A percentile compares a stretch with the other conserved stretches of the same genome.
phyloP scores from a whole-genome alignment of 1,140 invertebrate species.

The Leptinotarsa undecemlineata region DNA sequence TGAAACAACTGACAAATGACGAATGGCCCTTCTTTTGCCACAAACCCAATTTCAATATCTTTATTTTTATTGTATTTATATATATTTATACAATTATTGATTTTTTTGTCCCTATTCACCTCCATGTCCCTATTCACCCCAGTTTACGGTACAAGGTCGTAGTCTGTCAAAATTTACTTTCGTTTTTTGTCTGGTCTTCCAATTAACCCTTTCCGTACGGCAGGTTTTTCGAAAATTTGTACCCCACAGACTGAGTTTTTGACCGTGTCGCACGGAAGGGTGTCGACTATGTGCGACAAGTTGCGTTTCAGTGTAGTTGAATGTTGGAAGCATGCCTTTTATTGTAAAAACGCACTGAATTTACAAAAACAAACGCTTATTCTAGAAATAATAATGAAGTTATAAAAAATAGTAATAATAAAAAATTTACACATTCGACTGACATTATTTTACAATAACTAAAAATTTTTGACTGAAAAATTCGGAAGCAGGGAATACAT shows the following conservation, averaged over 20 bases:
- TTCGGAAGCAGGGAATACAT: conserved; percentile 34
- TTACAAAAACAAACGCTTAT: conserved; percentile 4
- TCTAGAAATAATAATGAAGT: conserved; percentile 13
- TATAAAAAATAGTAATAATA: neutral
- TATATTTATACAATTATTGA: too few relatives aligned
- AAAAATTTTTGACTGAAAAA: conserved; percentile 22
- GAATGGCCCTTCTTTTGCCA: too few relatives aligned
- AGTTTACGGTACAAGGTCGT: too few relatives aligned
- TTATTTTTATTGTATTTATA: too few relatives aligned
- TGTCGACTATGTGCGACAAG: conserved; percentile 8
- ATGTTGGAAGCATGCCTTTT: conserved; percentile 4
- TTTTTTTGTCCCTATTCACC: too few relatives aligned
- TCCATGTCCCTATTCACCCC: too few relatives aligned
- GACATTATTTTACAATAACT: conserved; percentile 10
- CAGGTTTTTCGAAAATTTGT: neutral
- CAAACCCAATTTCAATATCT: too few relatives aligned
- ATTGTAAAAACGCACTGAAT: neutral
- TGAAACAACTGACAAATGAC: too few relatives aligned
- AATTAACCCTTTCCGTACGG: conserved; percentile 14
- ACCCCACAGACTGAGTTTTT: conserved; percentile 4
- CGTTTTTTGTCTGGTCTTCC: too few relatives aligned
- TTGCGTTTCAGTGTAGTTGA: conserved; percentile 1
- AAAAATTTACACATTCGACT: neutral
- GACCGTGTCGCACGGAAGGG: conserved; percentile 6
- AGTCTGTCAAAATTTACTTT: too few relatives aligned